A percentile compares a stretch with the other conserved stretches of the same genome.
These are phyloP conservation scores for Mustela lutreola DNA, from an alignment of 2,113 vertebrate species.

Conservation along the genomic window DNA sequence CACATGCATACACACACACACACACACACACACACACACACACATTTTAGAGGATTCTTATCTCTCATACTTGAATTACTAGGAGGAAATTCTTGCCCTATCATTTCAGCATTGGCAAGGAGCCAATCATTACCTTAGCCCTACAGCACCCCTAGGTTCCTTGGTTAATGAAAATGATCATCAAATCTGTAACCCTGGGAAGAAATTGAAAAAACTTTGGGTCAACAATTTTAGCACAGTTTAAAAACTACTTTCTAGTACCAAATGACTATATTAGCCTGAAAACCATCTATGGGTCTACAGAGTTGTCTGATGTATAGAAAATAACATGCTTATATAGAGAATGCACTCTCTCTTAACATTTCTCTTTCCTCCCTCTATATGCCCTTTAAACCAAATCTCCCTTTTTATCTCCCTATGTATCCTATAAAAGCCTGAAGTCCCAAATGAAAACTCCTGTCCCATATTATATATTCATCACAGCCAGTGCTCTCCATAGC, in stretches of 20 bases:
- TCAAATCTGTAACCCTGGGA: constrained; percentile 49
- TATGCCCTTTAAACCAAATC: neutral
- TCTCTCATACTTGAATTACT: neutral
- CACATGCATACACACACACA: neutral
- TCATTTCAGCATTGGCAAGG: constrained; percentile 30
- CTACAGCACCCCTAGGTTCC: neutral
- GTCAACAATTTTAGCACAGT: constrained; percentile 57
- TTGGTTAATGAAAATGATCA: constrained; percentile 62
- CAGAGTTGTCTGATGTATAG: constrained; percentile 57
- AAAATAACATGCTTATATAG: constrained; percentile 36
- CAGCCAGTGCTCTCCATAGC: constrained; percentile 37
- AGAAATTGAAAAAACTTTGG: constrained; percentile 58
- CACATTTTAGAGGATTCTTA: neutral
- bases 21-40: neutral
- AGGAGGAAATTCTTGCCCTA: neutral
- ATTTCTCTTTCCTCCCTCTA: neutral
- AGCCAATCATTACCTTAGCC: neutral
- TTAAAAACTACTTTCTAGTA: constrained; percentile 13
- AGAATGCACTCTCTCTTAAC: neutral
- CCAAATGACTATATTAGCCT: constrained; percentile 57
- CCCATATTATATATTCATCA: constrained; percentile 62
- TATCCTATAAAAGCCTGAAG: constrained; percentile 40
- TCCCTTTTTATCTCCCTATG: constrained; percentile 17
- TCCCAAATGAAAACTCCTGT: constrained; percentile 36
- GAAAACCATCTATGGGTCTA: constrained; percentile 40